A percentile compares a stretch with the other conserved stretches of the same genome.
Evolutionary conservation across 2,888 invertebrate species (phyloP).

Genomic region (Entomobrya multifasciata): DNA sequence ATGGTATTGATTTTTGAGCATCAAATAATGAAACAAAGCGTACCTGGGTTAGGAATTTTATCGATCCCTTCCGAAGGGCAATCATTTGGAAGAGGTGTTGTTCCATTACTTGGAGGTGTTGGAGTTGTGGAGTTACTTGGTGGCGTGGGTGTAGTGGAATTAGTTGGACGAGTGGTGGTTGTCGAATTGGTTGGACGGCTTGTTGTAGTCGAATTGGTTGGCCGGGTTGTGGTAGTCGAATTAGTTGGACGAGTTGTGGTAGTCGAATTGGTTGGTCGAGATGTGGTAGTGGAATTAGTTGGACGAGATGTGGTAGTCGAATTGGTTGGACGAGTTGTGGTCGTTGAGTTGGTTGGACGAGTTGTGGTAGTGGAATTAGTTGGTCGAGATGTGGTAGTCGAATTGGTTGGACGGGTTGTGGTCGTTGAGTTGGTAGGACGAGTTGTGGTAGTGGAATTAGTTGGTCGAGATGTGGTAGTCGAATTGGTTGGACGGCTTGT

Average conservation of each 20-base stretch:
- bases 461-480: background rate
- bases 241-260: slow-evolving; percentile 9
- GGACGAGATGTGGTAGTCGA: background rate
- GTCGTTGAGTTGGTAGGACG: background rate
- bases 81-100: slow-evolving; percentile 52
- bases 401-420: background rate
- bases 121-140: slow-evolving; percentile 14
- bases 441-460: background rate
- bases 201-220: background rate
- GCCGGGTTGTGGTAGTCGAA: background rate
- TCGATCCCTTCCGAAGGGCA: slow-evolving; percentile 61
- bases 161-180: background rate
- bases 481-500: no score
- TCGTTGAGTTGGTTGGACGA: background rate
- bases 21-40: no score
- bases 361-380: background rate
- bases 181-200: background rate
- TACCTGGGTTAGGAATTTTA: slow-evolving; percentile 62
- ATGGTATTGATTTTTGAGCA: no score
- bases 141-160: background rate
- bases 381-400: background rate
- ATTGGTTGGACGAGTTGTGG: slow-evolving; percentile 3
- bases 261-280: background rate
- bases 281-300: no score
- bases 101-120: slow-evolving; percentile 26